These are phyloP conservation scores for Excalfactoria chinensis DNA, from an alignment of 2,113 vertebrate genomes.

Conservation along the genomic window DNA sequence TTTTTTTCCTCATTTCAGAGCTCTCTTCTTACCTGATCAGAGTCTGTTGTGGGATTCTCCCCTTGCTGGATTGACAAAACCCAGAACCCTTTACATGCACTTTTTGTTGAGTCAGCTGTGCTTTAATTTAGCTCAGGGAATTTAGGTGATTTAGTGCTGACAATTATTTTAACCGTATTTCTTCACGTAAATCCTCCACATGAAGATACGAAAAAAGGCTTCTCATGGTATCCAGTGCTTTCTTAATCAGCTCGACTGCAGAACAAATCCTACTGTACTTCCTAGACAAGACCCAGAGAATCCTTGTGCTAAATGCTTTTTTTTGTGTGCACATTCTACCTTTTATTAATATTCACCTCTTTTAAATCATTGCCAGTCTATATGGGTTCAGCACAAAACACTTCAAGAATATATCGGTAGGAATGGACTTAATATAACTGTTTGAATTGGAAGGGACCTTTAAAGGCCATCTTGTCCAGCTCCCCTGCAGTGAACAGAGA, in stretches of 20 bases:
- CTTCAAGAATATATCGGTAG: neutral
- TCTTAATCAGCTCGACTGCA: neutral
- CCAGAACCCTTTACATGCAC: fast-evolving
- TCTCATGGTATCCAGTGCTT: neutral
- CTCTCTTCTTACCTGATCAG: neutral
- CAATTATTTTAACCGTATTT: neutral
- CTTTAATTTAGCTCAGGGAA: neutral
- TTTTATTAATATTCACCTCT: neutral
- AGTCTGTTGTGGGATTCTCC: neutral
- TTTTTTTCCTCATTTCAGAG: neutral
- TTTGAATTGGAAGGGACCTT: too few relatives aligned
- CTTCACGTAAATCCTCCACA: neutral
- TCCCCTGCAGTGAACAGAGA: too few relatives aligned
- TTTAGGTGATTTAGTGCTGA: neutral
- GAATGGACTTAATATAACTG: neutral
- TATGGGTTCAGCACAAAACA: neutral
- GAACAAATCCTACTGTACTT: neutral
- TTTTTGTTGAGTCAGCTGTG: neutral
- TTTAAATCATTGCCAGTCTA: fast-evolving
- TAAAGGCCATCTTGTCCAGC: too few relatives aligned
- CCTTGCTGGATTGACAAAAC: neutral
- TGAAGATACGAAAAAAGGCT: neutral
- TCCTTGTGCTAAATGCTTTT: neutral
- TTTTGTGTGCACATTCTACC: neutral
- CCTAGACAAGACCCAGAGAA: neutral